Base-by-base conservation (phyloP, 2,888 invertebrate species). In the Chorisops tibialis region DNA sequence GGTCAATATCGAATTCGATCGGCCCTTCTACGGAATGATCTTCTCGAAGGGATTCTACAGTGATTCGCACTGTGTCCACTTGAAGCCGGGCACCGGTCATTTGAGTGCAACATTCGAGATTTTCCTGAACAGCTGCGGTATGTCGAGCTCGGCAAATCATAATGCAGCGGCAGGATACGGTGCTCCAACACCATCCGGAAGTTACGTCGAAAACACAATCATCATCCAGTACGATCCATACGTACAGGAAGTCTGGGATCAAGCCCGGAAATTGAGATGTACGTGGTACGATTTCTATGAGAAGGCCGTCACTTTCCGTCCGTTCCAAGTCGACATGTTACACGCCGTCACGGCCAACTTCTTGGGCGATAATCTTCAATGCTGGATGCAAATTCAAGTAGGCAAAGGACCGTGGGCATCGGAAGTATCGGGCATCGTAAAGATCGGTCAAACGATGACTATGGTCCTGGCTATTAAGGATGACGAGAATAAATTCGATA, bases 401-500 rank as follows among this genome's bases (percentile, higher is more conserved):
- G 95, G 95, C 61, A 95, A 95, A 76, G 95, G 95, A 68, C 95
- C 95, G 1, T 95, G 95, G 95, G 95, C 95, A n/a, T 93, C 93
- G 12, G 95, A 95, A 79, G 95, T 95, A 35, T 93, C 93, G 0
- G 95, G 95, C 59, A 93, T 95, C 72, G 95, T 95, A 9, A 95
- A 95, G 80, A 95, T 95, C 68, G 95, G 95, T 21, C 95, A 95
- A 76, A 95, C 95, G 0, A 95, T 95, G 95, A 95, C 95, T 11
- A 95, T 95, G 95, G 95, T 95, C 11, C 81, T 95, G 64, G 95
- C 95, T 19, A 95, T 95, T 72, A 95, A 95, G 79, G 95, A 95
- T 70, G 94, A 95, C 70, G 95, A 95, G 78, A 94, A 93, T 73
- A 95, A 95, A 80, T 95, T 95, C 77, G 95, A 95, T 73, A 95